Base-by-base conservation (phyloP, 2,888 invertebrate genomes). In the Hemicrepidius hirtus region DNA sequence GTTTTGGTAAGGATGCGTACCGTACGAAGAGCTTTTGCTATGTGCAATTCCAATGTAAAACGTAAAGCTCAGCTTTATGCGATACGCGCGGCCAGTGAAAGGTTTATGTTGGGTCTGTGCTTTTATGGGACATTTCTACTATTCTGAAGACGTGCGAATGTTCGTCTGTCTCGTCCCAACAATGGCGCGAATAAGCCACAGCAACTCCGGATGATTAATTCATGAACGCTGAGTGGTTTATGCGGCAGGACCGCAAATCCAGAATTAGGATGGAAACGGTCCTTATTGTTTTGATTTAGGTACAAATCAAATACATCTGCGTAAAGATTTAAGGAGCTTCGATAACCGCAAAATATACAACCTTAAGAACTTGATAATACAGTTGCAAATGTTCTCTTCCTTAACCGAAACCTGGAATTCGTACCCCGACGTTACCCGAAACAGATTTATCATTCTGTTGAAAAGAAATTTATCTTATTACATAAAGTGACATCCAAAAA, bases 121-220 rank as follows among this genome's bases (percentile, higher is more conserved):
- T 71, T 72, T 72, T 68, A 68, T 68, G 69, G 73, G 67, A 68
- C 74, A 67, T 74, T 74, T 74, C 74, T 74, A 64, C 71, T 71
- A 74, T 71, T 74, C 74, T 55, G 70, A 74, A 74, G 71, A 71
- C 70, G 70, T 70, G 70, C 70, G 70, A 70, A 74, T 71, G 70
- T 70, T 71, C 66, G 70, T 74, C 74, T 73, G 68, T 69, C 65
- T 73, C 73, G 57, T 68, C 68, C 74, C 69, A 62, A 71, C 76
- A 72, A 73, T 73, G 68, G 76, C 63, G 75, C 75, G 82, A 83
- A 82, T 83, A 82, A 83, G 82, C 83, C 83, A 82, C 84, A 85
- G 83, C 84, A 85, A 83, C 84, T 82, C 81, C 77, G 79, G 82
- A 85, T 85, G 85, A 85, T 84, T 85, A 85, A 85, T 85, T 84